Evolutionary conservation across 1,140 invertebrate species (phyloP), one percentile per base, ranked within the genome.

Genomic region (Aphidius gifuensis): DNA sequence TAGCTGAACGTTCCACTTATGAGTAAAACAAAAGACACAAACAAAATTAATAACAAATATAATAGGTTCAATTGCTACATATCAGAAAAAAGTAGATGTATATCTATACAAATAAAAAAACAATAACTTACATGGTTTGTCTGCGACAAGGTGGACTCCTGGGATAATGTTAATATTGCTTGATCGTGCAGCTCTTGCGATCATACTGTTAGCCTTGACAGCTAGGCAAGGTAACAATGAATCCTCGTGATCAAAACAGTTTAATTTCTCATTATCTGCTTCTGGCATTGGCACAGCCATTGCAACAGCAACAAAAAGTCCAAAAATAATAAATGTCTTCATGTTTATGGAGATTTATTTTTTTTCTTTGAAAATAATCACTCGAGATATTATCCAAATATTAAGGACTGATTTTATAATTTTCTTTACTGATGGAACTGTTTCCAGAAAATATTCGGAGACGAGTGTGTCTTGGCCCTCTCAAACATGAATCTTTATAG

Each of bases 111-210:
- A 47, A 6, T 5, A 42, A 32, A 61, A 21, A 47, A 11, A 55
- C 32, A 38, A 32, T 9, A 55, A 70, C 78, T 79, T 65, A 81
- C 79, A 49, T 6, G 78, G 74, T n/a, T 64, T 64, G 16, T 79
- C 76, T 38, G 83, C 81, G 53, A 85, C 75, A 63, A 89, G 84
- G 42, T 79, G 81, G 9, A 89, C 72, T 38, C 87, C 87, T 48
- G 83, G 80, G 62, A 84, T 46, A 21, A 88, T 65, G 39, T 85
- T 73, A 57, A 89, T 78, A 65, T 85, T 81, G 60, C 75, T 74
- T 60, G 84, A 83, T 62, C 84, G 81, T 21, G 85, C 78, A 0
- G 85, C 86, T 53, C 84, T 82, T 48, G 85, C 79, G 11, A 89
- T 60, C 7, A 80, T 78, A 16, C 79, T 80, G 57, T 84, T 78